phyloP scores from a whole-genome alignment of 2,797 vertebrate genomes.

The Rhinogobio ventralis region DNA sequence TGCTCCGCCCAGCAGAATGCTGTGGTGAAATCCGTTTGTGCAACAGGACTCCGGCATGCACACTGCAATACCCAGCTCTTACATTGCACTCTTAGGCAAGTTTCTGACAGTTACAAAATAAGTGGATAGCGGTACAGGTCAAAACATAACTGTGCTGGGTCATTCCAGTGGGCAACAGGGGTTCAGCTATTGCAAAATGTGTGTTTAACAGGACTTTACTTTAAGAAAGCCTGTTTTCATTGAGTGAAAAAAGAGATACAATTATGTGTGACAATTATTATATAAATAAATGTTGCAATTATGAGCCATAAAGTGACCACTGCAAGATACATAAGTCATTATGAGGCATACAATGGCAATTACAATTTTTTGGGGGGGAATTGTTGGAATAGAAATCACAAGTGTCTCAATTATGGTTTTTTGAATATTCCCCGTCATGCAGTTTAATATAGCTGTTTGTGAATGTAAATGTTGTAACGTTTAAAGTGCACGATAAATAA shows the following conservation, averaged over 20 bases:
- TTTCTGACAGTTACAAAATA: conserved; percentile 24
- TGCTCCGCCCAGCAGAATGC: conserved; percentile 2
- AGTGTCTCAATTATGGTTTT: no score
- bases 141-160: conserved; percentile 9
- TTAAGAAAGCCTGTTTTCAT: not conserved
- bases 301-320: no score
- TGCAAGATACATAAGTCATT: no score
- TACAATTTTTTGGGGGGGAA: no score
- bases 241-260: not conserved
- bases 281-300: no score
- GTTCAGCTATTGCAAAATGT: conserved; percentile 20
- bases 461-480: no score
- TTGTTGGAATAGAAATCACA: no score
- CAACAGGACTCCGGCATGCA: not conserved
- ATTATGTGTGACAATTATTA: no score
- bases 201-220: not conserved
- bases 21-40: conserved; percentile 22
- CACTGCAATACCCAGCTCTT: conserved; percentile 12
- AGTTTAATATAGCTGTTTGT: no score
- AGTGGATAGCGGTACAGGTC: not conserved
- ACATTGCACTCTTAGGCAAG: not conserved
- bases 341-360: no score
- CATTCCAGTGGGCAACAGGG: not conserved
- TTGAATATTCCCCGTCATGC: no score
- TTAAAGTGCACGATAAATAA: no score